Percentiles rank a stretch among this genome's conserved stretches.
phyloP scores from a whole-genome alignment of 2,888 invertebrate genomes.

The Tachina grossa region DNA sequence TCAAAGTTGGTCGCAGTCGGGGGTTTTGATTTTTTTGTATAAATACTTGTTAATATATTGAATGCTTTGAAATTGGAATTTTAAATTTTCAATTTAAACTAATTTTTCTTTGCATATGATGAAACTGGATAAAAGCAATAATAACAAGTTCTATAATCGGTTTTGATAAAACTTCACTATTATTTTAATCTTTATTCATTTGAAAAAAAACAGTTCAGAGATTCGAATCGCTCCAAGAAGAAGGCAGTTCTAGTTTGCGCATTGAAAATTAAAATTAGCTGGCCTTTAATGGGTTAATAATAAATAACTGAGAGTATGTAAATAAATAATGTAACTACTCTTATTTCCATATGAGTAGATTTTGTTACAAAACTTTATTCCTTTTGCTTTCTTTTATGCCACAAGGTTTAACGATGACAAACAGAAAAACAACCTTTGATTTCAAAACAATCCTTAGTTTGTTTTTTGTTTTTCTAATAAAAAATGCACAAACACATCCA shows the following conservation, averaged over 20 bases:
- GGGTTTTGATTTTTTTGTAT: no score
- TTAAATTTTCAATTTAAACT: no score
- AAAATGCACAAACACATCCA: constrained; percentile 55
- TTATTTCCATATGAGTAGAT: constrained; percentile 31
- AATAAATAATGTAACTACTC: constrained; percentile 3
- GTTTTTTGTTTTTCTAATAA: constrained; percentile 72
- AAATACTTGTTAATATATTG: no score
- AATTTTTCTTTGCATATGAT: no score
- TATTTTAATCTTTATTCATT: no score
- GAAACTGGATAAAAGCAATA: no score
- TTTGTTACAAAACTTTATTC: constrained; percentile 52
- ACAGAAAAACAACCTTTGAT: constrained; percentile 77
- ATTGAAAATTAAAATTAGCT: neutral
- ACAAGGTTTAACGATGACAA: constrained; percentile 76
- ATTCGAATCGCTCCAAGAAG: neutral
- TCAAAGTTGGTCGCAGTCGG: no score
- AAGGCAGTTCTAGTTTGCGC: neutral
- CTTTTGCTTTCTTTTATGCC: constrained; percentile 32
- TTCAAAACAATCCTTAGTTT: constrained; percentile 78
- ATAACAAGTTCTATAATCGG: no score
- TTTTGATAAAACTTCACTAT: no score
- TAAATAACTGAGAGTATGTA: constrained; percentile 10
- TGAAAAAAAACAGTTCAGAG: neutral
- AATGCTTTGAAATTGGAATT: no score
- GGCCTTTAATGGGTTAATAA: constrained; percentile 33